Evolutionary conservation across 2,888 invertebrate genomes (phyloP), one percentile per base, ranked within the genome.

Genomic region (Diadromus collaris): DNA sequence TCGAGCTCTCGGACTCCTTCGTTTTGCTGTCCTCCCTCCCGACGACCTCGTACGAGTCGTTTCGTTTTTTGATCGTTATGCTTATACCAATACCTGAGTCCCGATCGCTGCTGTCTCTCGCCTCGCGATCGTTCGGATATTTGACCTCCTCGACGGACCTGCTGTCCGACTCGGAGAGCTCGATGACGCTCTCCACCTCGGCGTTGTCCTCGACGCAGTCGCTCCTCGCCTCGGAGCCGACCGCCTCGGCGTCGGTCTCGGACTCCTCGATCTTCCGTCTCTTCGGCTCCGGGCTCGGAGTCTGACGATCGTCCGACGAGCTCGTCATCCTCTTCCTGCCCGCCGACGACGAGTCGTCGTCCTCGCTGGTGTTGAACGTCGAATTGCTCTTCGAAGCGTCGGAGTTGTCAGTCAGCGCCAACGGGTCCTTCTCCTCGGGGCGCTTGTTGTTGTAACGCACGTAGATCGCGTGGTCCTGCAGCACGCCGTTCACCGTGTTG

Each of bases 21-120:
- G 78, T 82, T 13, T 85, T 82, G 51, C 85, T 84, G 3, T 82
- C 83, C 41, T 86, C 85, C 9, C 83, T 88, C 29, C 85, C 86
- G 13, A 91, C 88, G 76, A 90, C 87, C 78, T 90, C 88, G 79
- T 90, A 91, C 1, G 89, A 89, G 85, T 90, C 84, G 74, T 90
- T 89, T 60, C 86, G 88, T 73, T 90, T 90, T 70, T 90, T 90
- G 34, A 90, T 90, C 19, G 88, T 90, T 69, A 90, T 89, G 48
- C 85, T 89, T 63, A 91, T 88, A 24, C 88, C 89, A 79, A 86
- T 86, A 27, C 87, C 86, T 38, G 88, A 88, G 77, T 88, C 87
- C n/a, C 83, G 81, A 69, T 90, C 88, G 76, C 83, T 87, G 75
- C 82, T 86, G 56, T 75, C 85, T 19, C 84, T 70, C 7, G 84